A percentile compares a stretch with the other conserved stretches of the same genome.
Evolutionary conservation across 2,113 vertebrate genomes (phyloP).

Genomic region (Cyanoramphus novaezelandiae): DNA sequence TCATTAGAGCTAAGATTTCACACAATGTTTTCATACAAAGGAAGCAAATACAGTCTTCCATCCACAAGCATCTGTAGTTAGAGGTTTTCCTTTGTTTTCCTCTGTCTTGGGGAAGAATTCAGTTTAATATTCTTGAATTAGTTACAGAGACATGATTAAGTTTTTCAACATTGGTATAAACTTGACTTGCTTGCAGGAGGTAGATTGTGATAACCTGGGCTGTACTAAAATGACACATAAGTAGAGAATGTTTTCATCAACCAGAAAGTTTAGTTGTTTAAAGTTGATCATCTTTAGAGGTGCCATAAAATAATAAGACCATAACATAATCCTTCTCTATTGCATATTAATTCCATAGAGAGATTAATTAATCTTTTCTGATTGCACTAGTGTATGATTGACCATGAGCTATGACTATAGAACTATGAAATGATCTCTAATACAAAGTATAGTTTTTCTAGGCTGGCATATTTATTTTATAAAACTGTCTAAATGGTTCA

Average conservation of each 20-base stretch:
- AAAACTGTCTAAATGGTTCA: background rate
- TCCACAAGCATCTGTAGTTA: background rate
- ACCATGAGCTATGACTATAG: background rate
- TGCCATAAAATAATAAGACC: constrained; percentile 35
- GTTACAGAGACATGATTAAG: background rate
- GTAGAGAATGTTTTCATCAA: constrained; percentile 10
- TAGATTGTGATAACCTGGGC: background rate
- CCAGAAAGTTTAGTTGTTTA: background rate
- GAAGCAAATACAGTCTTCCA: background rate
- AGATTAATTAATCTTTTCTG: constrained; percentile 17
- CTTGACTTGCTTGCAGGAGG: background rate
- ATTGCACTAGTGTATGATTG: background rate
- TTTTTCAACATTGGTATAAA: background rate
- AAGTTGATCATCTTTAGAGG: constrained; percentile 2
- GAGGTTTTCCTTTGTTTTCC: background rate
- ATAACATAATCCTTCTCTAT: constrained; percentile 10
- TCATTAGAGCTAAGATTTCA: background rate
- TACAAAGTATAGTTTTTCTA: background rate
- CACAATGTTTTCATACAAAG: background rate
- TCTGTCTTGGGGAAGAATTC: background rate
- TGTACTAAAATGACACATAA: background rate
- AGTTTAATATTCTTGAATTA: background rate
- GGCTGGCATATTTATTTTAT: background rate
- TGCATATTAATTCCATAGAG: constrained; percentile 19
- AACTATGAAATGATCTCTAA: background rate